Evolutionary conservation across 2,888 invertebrate genomes (phyloP), one percentile per base, ranked within the genome.

Genomic region (Carpatolechia fugitivella): DNA sequence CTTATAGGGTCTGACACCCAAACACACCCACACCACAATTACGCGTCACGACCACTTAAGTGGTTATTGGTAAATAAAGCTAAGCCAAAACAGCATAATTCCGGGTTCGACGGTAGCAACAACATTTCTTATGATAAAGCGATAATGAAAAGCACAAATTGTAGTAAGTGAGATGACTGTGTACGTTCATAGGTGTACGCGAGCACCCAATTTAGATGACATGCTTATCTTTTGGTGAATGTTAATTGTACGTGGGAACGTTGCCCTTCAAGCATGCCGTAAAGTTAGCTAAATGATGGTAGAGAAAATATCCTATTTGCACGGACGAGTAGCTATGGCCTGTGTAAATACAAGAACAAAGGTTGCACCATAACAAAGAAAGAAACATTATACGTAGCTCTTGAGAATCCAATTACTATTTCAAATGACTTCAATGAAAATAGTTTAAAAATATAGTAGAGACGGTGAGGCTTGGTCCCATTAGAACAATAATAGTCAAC

Each of bases 11-110:
- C 16, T 18, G 18, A 49, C 49, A 24, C 18, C 35, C 35, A 49
- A 35, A 49, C 49, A 48, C 48, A 11, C 49, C 35, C 24, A 49
- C 49, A 11, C 24, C 31, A 4, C 47, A 48, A 48, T 48, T 33
- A 49, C 13, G 47, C 1, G 16, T 14, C 11, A 48, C 14, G 30
- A 48, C 48, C 18, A 41, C 10, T 18, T 38, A 48, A 13, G 16
- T 31, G 16, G 31, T 31, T 48, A 31, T 30, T 29, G 30, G 47
- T 31, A 13, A 14, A 31, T 30, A 31, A 16, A 13, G 7, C 13
- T 11, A 46, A n/a, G 13, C 24, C 46, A 29, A 46, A n/a, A 46
- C 11, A 18, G 40, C 11, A 18, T 41, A 11, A 41, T 41, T 41
- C 40, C 40, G 40, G 40, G 40, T 41, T 41, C 40, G 11, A 41